Evolutionary conservation across 2,888 invertebrate genomes (phyloP).

Genomic region (Bombylius major): DNA sequence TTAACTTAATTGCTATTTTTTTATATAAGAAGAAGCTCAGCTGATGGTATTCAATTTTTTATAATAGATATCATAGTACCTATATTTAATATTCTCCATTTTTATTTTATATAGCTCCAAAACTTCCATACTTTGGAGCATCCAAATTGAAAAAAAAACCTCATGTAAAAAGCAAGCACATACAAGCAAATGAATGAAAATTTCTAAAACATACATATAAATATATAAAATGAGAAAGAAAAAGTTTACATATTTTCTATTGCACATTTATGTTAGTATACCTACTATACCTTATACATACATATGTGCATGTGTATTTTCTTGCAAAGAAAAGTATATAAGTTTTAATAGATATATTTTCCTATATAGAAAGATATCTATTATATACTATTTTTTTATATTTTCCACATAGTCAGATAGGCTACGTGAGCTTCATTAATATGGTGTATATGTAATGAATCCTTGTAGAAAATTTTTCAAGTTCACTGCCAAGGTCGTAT

Average conservation of each 20-base stretch:
- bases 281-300: no score
- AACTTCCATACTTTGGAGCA: no score
- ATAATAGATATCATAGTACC: no score
- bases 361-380: not conserved
- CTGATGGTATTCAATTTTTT: no score
- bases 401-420: not conserved
- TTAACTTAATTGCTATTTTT: no score
- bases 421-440: no score
- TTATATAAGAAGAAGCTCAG: no score
- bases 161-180: not conserved
- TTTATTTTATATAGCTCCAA: not conserved
- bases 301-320: not conserved
- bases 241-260: no score
- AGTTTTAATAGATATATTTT: not conserved
- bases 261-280: no score
- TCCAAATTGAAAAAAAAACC: no score
- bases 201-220: not conserved
- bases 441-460: not conserved
- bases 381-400: not conserved
- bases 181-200: not conserved
- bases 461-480: conserved; percentile 40
- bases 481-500: conserved; percentile 73
- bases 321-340: not conserved
- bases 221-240: no score
- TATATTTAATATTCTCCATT: not conserved